Percentiles rank a stretch among this genome's conserved stretches.
phyloP scores from a whole-genome alignment of 2,797 vertebrate genomes.

The Tarsius wallacei region DNA sequence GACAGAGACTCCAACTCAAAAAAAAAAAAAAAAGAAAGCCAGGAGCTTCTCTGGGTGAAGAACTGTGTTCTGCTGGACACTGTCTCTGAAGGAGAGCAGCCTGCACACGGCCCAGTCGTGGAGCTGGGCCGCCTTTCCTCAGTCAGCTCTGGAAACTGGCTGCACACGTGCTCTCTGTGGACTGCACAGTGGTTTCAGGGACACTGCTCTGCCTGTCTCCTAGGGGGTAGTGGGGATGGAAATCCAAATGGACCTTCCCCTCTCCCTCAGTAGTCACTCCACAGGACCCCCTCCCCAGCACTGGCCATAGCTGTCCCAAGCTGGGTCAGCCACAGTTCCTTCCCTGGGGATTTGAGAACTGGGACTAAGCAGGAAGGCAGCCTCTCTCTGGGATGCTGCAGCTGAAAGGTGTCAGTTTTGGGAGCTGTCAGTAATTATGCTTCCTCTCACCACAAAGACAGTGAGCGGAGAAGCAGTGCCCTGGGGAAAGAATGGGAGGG shows the following conservation, averaged over 20 bases:
- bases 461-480: not conserved
- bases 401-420: conserved; percentile 22
- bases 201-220: not conserved
- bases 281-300: not conserved
- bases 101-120: accelerated
- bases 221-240: not conserved
- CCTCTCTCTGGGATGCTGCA: not conserved
- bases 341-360: conserved; percentile 35
- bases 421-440: not conserved
- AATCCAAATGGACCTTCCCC: not conserved
- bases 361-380: conserved; percentile 39
- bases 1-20: too few relatives aligned
- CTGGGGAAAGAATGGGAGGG: not conserved
- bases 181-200: not conserved
- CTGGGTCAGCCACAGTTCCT: not conserved
- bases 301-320: not conserved
- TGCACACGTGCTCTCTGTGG: not conserved
- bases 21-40: not conserved
- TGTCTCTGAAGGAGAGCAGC: not conserved
- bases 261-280: not conserved
- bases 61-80: not conserved
- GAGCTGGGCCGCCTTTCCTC: not conserved
- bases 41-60: not conserved
- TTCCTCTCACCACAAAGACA: not conserved
- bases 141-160: not conserved